A percentile compares a stretch with the other conserved stretches of the same genome.
phyloP scores from a whole-genome alignment of 2,113 vertebrate genomes.

The Otus sunia region DNA sequence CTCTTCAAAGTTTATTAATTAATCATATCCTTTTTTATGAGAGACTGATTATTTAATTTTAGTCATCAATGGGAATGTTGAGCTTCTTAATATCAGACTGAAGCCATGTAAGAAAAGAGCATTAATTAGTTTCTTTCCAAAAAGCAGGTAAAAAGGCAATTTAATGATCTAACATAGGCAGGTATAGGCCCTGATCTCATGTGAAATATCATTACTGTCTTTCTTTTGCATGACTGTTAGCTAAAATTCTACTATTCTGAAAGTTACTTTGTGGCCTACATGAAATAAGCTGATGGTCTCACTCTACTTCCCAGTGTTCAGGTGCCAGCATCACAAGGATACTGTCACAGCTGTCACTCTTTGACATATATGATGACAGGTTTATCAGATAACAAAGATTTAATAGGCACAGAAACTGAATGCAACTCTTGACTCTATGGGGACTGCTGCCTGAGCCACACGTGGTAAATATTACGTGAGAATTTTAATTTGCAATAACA shows the following conservation, averaged over 20 bases:
- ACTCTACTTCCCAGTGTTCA: background rate
- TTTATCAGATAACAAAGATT: background rate
- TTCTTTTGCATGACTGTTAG: background rate
- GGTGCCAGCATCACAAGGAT: background rate
- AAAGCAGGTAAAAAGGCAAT: conserved; percentile 43
- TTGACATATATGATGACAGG: background rate
- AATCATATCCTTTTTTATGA: conserved; percentile 70
- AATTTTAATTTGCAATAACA: background rate
- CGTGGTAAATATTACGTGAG: accelerated
- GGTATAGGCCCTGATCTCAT: background rate
- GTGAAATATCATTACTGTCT: conserved; percentile 22
- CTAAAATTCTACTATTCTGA: background rate
- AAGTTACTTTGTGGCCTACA: background rate
- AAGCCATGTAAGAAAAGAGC: conserved; percentile 61
- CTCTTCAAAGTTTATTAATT: conserved; percentile 73
- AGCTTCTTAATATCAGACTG: conserved; percentile 55
- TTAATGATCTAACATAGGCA: conserved; percentile 32
- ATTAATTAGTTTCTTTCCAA: conserved; percentile 51
- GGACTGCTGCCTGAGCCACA: background rate
- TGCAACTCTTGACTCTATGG: background rate
- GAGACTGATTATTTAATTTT: conserved; percentile 68
- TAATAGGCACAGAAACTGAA: background rate
- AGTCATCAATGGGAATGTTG: conserved; percentile 61
- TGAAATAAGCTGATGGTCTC: background rate
- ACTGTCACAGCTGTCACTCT: background rate